phyloP scores from a whole-genome alignment of 2,888 invertebrate species.

The Epirrhoe tristata region DNA sequence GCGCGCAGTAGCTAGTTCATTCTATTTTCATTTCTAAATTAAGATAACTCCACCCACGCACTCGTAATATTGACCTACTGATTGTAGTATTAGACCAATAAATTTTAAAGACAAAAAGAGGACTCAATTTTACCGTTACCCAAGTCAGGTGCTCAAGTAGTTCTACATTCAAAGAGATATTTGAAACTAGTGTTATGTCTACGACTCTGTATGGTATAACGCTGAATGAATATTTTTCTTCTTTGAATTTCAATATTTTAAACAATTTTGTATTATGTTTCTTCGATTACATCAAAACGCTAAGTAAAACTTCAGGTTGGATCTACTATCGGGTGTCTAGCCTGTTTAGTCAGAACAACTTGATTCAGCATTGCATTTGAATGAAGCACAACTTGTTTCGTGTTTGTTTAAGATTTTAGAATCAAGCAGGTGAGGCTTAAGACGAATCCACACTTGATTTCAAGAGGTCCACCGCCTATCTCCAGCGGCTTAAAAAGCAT shows the following conservation, averaged over 20 bases:
- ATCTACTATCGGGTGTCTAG: neutral
- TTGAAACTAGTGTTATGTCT: neutral
- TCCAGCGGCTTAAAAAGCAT: constrained; percentile 39
- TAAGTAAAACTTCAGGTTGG: neutral
- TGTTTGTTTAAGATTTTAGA: constrained; percentile 24
- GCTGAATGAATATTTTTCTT: no score
- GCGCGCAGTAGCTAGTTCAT: no score
- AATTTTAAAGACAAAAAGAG: constrained; percentile 59
- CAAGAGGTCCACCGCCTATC: constrained; percentile 34
- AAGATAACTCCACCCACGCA: constrained; percentile 46
- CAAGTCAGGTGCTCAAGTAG: constrained; percentile 53
- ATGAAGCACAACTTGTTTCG: constrained; percentile 19
- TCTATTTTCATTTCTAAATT: constrained; percentile 45
- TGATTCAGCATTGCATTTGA: constrained; percentile 21
- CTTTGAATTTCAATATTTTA: neutral
- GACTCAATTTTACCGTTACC: constrained; percentile 59
- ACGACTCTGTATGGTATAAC: neutral
- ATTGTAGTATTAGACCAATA: constrained; percentile 53
- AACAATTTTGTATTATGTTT: neutral
- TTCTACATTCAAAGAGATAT: constrained; percentile 35
- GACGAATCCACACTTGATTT: constrained; percentile 31
- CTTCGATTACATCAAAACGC: neutral
- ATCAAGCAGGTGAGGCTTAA: constrained; percentile 26
- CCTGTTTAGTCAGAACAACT: neutral
- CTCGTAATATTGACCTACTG: constrained; percentile 48